Evolutionary conservation across 2,113 vertebrate genomes (phyloP).

Genomic region (Aix galericulata): DNA sequence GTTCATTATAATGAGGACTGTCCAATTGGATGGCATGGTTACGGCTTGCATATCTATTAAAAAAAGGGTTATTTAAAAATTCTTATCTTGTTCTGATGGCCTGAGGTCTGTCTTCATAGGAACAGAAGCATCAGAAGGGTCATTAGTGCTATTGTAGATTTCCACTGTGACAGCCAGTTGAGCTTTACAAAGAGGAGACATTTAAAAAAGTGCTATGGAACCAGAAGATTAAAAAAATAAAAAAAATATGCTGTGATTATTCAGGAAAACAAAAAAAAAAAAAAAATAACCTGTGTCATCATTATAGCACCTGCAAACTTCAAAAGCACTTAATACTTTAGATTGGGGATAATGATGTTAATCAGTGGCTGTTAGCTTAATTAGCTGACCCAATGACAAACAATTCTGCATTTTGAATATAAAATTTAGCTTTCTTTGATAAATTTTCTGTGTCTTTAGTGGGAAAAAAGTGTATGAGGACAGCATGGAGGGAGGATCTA

Average conservation of each 20-base stretch:
- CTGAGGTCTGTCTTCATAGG: constrained; percentile 17
- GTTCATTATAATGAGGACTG: background rate
- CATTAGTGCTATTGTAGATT: background rate
- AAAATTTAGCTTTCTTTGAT: background rate
- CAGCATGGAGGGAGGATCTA: background rate
- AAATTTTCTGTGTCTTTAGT: background rate
- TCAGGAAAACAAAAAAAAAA: background rate
- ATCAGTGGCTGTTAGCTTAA: background rate
- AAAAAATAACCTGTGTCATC: background rate
- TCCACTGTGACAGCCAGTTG: background rate
- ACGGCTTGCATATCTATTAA: background rate
- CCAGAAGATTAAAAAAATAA: background rate
- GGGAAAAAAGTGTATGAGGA: background rate
- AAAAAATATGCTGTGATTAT: background rate
- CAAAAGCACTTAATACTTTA: background rate
- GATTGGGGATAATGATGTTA: background rate
- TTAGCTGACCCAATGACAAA: background rate
- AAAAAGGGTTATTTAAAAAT: background rate
- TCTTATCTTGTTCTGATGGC: background rate
- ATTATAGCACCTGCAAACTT: background rate
- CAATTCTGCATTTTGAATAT: background rate
- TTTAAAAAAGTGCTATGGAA: background rate
- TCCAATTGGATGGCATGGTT: background rate
- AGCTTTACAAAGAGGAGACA: background rate
- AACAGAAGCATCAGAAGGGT: background rate